Conservation (phyloP, 64 coral and sea anemone genomes). For the Pocillopora verrucosa region DNA sequence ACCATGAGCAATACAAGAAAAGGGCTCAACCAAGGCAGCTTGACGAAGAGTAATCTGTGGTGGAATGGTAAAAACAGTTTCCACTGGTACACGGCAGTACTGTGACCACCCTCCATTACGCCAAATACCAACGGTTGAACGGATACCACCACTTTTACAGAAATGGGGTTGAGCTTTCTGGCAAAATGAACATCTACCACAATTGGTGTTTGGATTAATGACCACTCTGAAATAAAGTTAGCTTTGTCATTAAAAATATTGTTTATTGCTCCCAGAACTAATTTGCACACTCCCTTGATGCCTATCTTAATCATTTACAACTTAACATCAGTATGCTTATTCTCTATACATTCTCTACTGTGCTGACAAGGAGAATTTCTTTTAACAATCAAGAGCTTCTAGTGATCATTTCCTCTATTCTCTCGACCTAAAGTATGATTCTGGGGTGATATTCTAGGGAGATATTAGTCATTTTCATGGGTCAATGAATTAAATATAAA, state of each 20-base stretch:
- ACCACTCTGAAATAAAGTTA: constrained; percentile 57
- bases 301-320: too few species aligned
- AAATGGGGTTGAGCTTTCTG: constrained; percentile 81
- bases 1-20: constrained; percentile 75
- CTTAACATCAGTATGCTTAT: too few species aligned
- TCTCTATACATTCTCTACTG: too few species aligned
- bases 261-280: neutral
- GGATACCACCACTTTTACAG: constrained; percentile 69
- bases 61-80: constrained; percentile 53
- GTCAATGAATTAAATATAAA: too few species aligned
- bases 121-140: constrained; percentile 81
- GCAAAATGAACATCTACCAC: constrained; percentile 68
- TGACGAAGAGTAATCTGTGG: constrained; percentile 73
- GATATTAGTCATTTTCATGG: too few species aligned
- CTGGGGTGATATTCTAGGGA: too few species aligned
- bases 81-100: constrained; percentile 72
- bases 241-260: neutral
- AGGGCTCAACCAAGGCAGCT: constrained; percentile 82
- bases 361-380: too few species aligned
- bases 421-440: too few species aligned
- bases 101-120: constrained; percentile 96
- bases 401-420: too few species aligned
- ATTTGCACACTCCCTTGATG: neutral
- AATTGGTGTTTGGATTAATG: constrained; percentile 75
- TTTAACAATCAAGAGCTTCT: too few species aligned